phyloP scores from a whole-genome alignment of 2,888 invertebrate genomes.

The Cetonia aurata region DNA sequence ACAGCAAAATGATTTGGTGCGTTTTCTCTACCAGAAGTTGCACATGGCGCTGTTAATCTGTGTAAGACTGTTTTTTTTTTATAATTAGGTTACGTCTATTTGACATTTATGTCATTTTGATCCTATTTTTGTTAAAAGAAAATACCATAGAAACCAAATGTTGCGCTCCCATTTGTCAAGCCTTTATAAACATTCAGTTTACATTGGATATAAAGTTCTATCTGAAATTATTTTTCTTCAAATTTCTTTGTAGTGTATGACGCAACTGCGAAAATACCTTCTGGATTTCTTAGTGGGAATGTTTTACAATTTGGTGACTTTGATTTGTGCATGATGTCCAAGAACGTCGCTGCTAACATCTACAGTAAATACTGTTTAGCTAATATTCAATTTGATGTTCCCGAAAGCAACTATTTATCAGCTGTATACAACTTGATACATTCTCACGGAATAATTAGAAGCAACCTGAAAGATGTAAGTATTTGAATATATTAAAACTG shows the following conservation, averaged over 20 bases:
- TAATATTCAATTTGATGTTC: slow-evolving; percentile 71
- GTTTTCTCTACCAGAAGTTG: too few relatives aligned
- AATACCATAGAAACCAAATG: too few relatives aligned
- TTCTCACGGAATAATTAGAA: slow-evolving; percentile 75
- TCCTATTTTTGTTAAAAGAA: too few relatives aligned
- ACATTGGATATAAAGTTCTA: too few relatives aligned
- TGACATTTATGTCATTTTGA: too few relatives aligned
- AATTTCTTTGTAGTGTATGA: slow-evolving; percentile 63
- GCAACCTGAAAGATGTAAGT: slow-evolving; percentile 77
- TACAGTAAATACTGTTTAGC: slow-evolving; percentile 76
- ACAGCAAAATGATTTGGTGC: too few relatives aligned
- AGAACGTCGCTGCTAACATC: slow-evolving; percentile 61
- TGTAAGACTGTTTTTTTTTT: too few relatives aligned
- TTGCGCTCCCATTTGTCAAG: too few relatives aligned
- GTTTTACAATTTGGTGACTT: slow-evolving; percentile 66
- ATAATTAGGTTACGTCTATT: too few relatives aligned
- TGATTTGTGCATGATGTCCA: slow-evolving; percentile 62
- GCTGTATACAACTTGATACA: slow-evolving; percentile 70
- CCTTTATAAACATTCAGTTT: too few relatives aligned
- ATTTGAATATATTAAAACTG: neutral
- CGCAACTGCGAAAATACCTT: slow-evolving; percentile 64
- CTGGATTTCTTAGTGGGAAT: slow-evolving; percentile 65
- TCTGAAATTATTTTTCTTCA: neutral
- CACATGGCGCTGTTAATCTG: too few relatives aligned
- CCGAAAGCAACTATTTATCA: slow-evolving; percentile 67